Conservation (phyloP, 2,888 invertebrate species). For the Dermolepida albohirtum region DNA sequence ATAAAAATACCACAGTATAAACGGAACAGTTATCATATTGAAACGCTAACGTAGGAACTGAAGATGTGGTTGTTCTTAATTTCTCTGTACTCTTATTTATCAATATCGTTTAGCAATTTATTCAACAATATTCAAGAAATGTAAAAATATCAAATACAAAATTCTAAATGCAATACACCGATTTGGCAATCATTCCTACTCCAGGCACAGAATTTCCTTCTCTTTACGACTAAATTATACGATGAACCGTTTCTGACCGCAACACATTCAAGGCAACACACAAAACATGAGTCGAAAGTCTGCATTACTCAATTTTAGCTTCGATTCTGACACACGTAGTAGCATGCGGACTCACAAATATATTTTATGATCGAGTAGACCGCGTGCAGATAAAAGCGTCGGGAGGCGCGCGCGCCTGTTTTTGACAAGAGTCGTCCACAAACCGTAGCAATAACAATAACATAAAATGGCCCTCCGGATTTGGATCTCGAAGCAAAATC, state of each 20-base stretch:
- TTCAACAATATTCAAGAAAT: too few species aligned
- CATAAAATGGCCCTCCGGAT: slow-evolving; percentile 63
- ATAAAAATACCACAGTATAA: too few species aligned
- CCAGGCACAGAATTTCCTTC: slow-evolving; percentile 42
- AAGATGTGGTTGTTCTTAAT: too few species aligned
- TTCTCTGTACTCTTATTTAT: too few species aligned
- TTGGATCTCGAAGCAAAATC: slow-evolving; percentile 51
- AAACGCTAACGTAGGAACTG: too few species aligned
- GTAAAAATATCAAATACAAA: too few species aligned
- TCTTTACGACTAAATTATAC: slow-evolving; percentile 48
- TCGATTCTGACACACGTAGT: slow-evolving; percentile 44
- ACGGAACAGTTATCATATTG: too few species aligned
- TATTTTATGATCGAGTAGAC: slow-evolving; percentile 51
- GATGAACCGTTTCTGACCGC: slow-evolving; percentile 45
- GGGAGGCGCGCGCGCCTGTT: slow-evolving; percentile 59
- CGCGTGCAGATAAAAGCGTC: slow-evolving; percentile 51
- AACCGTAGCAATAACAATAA: slow-evolving; percentile 62
- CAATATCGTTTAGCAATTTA: too few species aligned
- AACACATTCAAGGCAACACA: slow-evolving; percentile 40
- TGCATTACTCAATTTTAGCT: slow-evolving; percentile 51
- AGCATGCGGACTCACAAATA: slow-evolving; percentile 47
- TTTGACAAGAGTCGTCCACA: slow-evolving; percentile 58
- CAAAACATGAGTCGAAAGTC: too few species aligned
- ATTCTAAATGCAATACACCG: too few species aligned
- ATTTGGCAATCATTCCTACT: slow-evolving; percentile 29